Percentiles rank a stretch among this genome's conserved stretches.
Evolutionary conservation across 2,113 vertebrate species (phyloP).

Genomic region (Pitta sordida): DNA sequence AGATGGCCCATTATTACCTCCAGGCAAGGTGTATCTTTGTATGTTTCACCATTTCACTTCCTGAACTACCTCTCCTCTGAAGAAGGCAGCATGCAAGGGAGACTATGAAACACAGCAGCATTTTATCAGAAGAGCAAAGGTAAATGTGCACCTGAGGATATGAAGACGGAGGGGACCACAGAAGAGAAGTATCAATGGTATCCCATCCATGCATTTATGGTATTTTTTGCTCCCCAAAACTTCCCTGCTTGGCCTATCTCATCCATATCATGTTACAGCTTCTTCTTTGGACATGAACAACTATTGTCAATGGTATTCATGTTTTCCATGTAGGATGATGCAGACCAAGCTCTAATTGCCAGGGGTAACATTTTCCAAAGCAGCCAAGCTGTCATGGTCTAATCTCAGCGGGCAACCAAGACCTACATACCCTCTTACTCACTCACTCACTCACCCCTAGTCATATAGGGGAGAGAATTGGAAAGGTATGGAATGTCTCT

Average conservation of each 20-base stretch:
- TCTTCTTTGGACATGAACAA: not conserved
- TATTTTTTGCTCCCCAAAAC: not conserved
- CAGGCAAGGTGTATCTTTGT: not conserved
- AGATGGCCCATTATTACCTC: not conserved
- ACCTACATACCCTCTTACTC: not conserved
- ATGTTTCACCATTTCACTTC: not conserved
- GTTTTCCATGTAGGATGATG: not conserved
- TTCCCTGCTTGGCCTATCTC: not conserved
- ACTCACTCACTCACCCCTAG: not conserved
- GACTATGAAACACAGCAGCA: not conserved
- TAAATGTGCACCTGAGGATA: not conserved
- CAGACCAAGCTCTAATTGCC: not conserved
- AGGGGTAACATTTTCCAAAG: not conserved
- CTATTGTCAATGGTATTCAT: accelerated
- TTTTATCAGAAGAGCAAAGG: not conserved
- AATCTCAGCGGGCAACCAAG: not conserved
- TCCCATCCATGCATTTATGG: not conserved
- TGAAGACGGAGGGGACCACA: not conserved
- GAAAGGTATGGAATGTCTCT: not conserved
- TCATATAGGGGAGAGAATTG: not conserved
- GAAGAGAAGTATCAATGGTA: not conserved
- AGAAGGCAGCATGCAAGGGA: not conserved
- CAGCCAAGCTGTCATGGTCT: not conserved
- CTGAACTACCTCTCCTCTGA: not conserved
- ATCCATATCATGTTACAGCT: not conserved